A percentile compares a stretch with the other conserved stretches of the same genome.
These are phyloP conservation scores for Melanotaenia maccullochi DNA, from an alignment of 2,797 vertebrate species.

Conservation along the genomic window DNA sequence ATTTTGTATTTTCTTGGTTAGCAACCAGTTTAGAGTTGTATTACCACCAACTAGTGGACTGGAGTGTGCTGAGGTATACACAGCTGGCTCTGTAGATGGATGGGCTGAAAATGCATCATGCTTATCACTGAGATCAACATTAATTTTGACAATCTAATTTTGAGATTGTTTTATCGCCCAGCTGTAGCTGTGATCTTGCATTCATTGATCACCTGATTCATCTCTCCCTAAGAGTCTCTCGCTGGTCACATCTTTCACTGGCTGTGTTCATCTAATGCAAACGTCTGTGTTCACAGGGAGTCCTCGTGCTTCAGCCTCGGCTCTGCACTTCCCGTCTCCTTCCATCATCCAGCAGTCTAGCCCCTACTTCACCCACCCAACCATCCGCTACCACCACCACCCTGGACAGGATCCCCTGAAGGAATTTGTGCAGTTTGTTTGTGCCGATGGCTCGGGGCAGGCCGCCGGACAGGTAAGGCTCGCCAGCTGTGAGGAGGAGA, in stretches of 20 bases:
- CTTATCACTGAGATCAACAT: too few species aligned
- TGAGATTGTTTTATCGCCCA: too few species aligned
- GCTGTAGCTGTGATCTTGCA: constrained; percentile 4
- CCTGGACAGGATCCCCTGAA: constrained; percentile 94
- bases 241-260: constrained; percentile 15
- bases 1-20: too few species aligned
- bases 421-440: constrained; percentile 98
- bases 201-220: constrained; percentile 16
- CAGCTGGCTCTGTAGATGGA: too few species aligned
- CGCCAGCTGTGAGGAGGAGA: neutral
- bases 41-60: too few species aligned
- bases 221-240: constrained; percentile 22
- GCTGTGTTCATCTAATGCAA: constrained; percentile 50
- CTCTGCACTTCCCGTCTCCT: constrained; percentile 94
- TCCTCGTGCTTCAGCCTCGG: constrained; percentile 92
- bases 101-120: too few species aligned
- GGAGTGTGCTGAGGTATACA: too few species aligned
- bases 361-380: constrained; percentile 96
- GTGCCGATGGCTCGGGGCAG: constrained; percentile 93
- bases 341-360: constrained; percentile 98
- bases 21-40: too few species aligned
- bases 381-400: constrained; percentile 98
- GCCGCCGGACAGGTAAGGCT: constrained; percentile 90
- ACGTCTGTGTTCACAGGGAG: constrained; percentile 85
- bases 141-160: too few species aligned